Base-by-base conservation (phyloP, 2,888 invertebrate species). In the Temnothorax rugatulus region DNA sequence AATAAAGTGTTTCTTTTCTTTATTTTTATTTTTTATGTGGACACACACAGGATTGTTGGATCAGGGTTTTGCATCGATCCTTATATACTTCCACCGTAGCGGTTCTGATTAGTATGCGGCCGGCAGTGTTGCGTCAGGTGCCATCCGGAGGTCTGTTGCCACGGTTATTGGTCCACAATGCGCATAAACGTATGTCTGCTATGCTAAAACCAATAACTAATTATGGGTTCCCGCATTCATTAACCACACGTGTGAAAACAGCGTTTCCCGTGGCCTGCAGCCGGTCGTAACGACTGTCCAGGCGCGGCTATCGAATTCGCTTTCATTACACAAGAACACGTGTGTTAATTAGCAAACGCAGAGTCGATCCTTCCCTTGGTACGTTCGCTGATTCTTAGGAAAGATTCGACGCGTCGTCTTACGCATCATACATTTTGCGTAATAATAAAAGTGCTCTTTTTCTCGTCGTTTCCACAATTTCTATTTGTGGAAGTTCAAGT, bases 151-250 rank as follows among this genome's bases (percentile, higher is more conserved):
- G 63, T 61, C 71, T 69, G 82, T 77, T 87, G 81, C 68, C 73
- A 83, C 81, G 71, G 68, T 74, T 82, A 83, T 87, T 82, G 79
- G 74, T 18, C 76, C 54, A 57, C 77, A 44, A 73, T 64, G 57
- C 57, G 74, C 73, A 54, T 52, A 69, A 83, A 87, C 74, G 82
- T 59, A 83, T 63, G 68, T 71, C 47, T 38, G 75, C 59, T 73
- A 29, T 75, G 66, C 74, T 85, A 61, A 79, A 87, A 85, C 85
- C 85, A 82, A 87, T 87, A 88, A 83, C 85, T 87, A 87, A 87
- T 87, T 87, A 87, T 73, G 61, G 74, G 71, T 38, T 57, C 44
- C 63, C 66, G 85, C 54, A 83, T 83, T 83, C 83, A 73, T 59
- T 74, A 71, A 71, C 54, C 79, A 21, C 50, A 52, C 50, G 25